Evolutionary conservation across 2,888 invertebrate genomes (phyloP), one percentile per base, ranked within the genome.

Genomic region (Leuctra nigra): DNA sequence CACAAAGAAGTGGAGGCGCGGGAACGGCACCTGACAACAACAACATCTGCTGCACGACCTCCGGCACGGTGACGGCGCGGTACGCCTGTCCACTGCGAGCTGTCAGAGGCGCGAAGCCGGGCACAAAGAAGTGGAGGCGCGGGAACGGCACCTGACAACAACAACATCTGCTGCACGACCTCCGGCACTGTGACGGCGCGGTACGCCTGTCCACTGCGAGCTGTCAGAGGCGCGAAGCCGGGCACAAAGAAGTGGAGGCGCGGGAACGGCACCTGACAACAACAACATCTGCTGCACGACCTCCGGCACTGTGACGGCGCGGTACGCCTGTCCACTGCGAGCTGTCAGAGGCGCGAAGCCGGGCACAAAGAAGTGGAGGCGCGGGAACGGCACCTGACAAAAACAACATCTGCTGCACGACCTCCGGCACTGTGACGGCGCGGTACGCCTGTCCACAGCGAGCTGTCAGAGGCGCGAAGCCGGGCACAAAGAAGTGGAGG

Each of bases 321-420:
- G 81, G 79, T 94, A 94, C 68, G 91, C 90, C 71, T 93, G 92
- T 66, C 87, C 88, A 63, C 90, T 77, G 60, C 78, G 72, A 54
- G 79, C 75, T 16, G 78, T 78, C 16, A 81, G 70, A 20, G 81
- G 81, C 25, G 80, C 81, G 65, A 81, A 81, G n/a, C 78, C 78
- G 44, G 78, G 77, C 74, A 78, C 77, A 70, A 78, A 79, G 69
- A 77, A 77, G 65, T 77, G 77, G 13, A 78, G 74, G 61, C 81
- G 74, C 29, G 81, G 81, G 72, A 81, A 82, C 38, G 81, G 81
- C 18, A 82, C 81, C 81, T n/a, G n/a, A n/a, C n/a, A n/a, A n/a
- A n/a, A n/a, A n/a, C n/a, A 94, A 95, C 89, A 90, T 90, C 73
- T 90, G 90, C 66, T 89, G 83, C 1, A 93, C 93, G 59, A 95